Evolutionary conservation across 2,113 vertebrate genomes (phyloP).

Genomic region (Cebus imitator): DNA sequence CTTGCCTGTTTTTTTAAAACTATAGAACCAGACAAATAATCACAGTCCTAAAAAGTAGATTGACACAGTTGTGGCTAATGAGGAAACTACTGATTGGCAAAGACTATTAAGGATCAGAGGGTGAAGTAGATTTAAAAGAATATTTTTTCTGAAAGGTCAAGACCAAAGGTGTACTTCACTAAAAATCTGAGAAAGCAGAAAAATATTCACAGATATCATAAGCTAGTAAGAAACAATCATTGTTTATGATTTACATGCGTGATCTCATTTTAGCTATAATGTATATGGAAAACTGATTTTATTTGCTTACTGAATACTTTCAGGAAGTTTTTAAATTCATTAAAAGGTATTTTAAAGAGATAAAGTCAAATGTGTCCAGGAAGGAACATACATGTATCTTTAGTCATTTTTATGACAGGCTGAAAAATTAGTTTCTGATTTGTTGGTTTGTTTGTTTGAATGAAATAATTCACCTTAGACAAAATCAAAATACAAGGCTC

Average conservation of each 20-base stretch:
- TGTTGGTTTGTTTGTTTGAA: neutral
- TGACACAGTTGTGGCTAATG: neutral
- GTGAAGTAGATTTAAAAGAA: neutral
- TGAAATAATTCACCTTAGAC: neutral
- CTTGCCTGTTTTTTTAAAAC: neutral
- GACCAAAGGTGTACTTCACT: neutral
- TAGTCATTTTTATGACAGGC: neutral
- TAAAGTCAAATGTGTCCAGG: neutral
- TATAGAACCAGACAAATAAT: neutral
- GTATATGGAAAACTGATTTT: conserved; percentile 20
- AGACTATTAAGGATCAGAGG: neutral
- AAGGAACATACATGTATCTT: neutral
- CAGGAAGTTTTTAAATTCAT: conserved; percentile 29
- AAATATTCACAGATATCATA: neutral
- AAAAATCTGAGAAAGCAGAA: conserved; percentile 5
- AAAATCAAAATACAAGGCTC: neutral
- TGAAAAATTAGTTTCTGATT: neutral
- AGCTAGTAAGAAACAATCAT: neutral
- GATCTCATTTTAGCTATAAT: conserved; percentile 26
- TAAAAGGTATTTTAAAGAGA: conserved; percentile 35
- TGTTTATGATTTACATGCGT: conserved; percentile 39
- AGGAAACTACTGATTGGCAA: neutral
- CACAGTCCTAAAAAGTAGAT: neutral
- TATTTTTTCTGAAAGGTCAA: conserved; percentile 18
- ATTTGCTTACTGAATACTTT: neutral